Evolutionary conservation across 2,888 invertebrate species (phyloP), one percentile per base, ranked within the genome.

Genomic region (Anthrax anthrax): DNA sequence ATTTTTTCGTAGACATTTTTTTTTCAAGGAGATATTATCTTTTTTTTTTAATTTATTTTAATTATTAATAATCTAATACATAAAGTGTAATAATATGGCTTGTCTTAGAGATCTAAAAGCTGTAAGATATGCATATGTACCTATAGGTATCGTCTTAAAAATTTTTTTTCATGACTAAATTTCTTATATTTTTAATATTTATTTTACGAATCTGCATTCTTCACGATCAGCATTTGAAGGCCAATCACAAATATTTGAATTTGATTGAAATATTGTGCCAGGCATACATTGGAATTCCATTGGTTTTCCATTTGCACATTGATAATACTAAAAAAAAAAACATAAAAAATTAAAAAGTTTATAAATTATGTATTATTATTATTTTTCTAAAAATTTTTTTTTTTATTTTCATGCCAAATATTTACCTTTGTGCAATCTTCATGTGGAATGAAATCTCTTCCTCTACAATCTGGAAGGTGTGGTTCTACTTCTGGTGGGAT

Each of bases 301-400:
- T 4, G 81, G 78, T 58, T 80, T 78, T 6, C 84, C 87, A 61
- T 86, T 80, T 18, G 84, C 83, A 61, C 91, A 91, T 50, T 87
- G 80, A 71, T 84, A 89, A 59, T 88, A 91, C 87, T 89, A 69
- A 14, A 47, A 44, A 37, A 18, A 44, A 40, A 70, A 71, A 49
- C 18, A 43, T 38, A 42, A 34, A 47, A 48, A 38, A 12, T 4
- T 3, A 29, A 29, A 10, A 10, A 29, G 10, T 10, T 29, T 9
- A 29, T 29, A 3, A 29, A 23, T 23, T 23, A 23, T 6, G 23
- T 27, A 27, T n/a, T n/a, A n/a, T n/a, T n/a, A n/a, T n/a, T n/a
- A n/a, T n/a, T n/a, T n/a, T n/a, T n/a, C n/a, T 8, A 23, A 23
- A 23, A 23, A 23, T 32, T 1, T 32, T 4, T 32, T 12, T 9